Base-by-base conservation (phyloP, 2,113 vertebrate genomes). In the Axis porcinus region DNA sequence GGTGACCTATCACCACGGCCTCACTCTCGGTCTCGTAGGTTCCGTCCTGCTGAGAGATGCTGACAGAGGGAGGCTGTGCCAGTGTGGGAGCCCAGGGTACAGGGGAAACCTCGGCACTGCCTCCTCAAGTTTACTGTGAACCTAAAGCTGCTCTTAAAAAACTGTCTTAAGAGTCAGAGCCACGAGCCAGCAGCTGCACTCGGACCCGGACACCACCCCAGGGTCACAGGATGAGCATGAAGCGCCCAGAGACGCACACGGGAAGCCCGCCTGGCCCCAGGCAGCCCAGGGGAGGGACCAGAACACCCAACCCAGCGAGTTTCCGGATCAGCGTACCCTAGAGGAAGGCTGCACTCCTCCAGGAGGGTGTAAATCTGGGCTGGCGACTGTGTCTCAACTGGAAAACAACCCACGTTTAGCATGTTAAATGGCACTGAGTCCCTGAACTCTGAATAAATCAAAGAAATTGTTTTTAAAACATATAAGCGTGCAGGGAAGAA, bases 11-110 rank as follows among this genome's bases (percentile, higher is more conserved):
- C 76, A 6, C 2, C 27, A 9, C 5, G 10, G 45, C 60, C 3
- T 52, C 13, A n/a, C 12, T 13, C 43, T 17, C 1, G 45, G 30
- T 10, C 23, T 64, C 9, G 14, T 0, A 0, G 2, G 11, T 1
- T 9, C 57, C 17, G 9, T 36, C 62, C 85, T 23, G 40, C 30
- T 3, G 17, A 47, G 17, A 33, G 40, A 47, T 8, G 30, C 13
- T n/a, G 30, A 25, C 6, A 2, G 33, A 21, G 85, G 86, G 30
- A 45, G 14, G 30, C 33, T 10, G 85, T 17, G 15, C 62, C 3
- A 1, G 23, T 16, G 60, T 6, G 2, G 60, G 60, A 23, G 5
- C 19, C 23, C 13, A n/a, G 55, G 13, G 13, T 1, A 17, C 8
- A 25, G 16, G 45, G 23, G 3, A 36, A 36, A 12, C 27, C 33